phyloP scores from a whole-genome alignment of 2,113 vertebrate genomes.

The Grammomys dolichurus region DNA sequence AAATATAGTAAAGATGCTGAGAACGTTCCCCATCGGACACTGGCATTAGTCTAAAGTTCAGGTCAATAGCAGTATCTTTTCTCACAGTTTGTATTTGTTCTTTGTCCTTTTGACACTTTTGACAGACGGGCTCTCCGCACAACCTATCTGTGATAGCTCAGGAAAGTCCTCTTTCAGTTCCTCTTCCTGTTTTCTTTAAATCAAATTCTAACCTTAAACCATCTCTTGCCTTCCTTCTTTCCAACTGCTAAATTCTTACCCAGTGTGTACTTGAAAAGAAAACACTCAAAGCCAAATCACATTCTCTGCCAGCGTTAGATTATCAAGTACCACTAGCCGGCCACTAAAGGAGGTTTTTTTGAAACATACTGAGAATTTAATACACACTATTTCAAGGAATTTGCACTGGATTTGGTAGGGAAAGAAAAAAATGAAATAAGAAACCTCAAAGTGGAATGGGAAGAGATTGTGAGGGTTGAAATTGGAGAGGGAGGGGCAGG shows the following conservation, averaged over 20 bases:
- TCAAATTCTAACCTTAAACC: background rate
- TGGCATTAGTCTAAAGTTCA: background rate
- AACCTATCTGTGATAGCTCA: background rate
- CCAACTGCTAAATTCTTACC: background rate
- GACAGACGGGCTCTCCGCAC: background rate
- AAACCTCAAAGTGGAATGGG: background rate
- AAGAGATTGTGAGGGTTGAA: background rate
- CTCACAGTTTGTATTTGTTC: background rate
- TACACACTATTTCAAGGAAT: slow-evolving; percentile 2
- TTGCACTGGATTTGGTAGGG: background rate
- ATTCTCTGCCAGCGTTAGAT: background rate
- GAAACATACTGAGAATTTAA: background rate
- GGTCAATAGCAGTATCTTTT: background rate
- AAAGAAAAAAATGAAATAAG: background rate
- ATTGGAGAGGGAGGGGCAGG: background rate
- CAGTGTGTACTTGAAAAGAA: background rate
- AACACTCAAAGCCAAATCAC: background rate
- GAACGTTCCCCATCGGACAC: background rate
- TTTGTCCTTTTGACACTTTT: background rate
- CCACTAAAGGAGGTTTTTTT: background rate
- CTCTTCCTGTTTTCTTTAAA: background rate
- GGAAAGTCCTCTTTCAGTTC: background rate
- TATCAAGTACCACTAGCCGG: background rate
- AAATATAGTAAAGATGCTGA: background rate
- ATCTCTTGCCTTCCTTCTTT: background rate